Percentiles rank a stretch among this genome's conserved stretches.
Evolutionary conservation across 2,888 invertebrate genomes (phyloP).

Genomic region (Himalopsyche kuldschensis): DNA sequence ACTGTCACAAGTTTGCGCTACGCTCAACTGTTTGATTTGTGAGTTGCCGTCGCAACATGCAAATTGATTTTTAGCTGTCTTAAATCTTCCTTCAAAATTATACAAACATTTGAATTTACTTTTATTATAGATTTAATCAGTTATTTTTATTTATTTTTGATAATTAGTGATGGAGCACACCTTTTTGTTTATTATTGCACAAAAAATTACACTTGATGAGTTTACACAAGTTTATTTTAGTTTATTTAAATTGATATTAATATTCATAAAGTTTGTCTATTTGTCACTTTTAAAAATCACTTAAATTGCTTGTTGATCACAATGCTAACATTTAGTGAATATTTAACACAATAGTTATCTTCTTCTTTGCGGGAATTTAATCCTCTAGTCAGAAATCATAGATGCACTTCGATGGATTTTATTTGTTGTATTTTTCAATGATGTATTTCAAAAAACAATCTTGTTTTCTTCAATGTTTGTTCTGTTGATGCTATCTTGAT

Average conservation of each 20-base stretch:
- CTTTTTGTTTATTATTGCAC: background rate
- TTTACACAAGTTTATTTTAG: background rate
- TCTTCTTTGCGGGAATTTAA: background rate
- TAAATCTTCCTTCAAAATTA: background rate
- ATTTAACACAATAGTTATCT: background rate
- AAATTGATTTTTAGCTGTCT: background rate
- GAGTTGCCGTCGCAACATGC: slow-evolving; percentile 22
- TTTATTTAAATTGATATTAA: background rate
- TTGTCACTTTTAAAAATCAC: background rate
- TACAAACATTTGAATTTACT: too few species aligned
- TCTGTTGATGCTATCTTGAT: background rate
- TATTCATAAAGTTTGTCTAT: background rate
- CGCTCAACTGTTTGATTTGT: background rate
- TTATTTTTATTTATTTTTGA: background rate
- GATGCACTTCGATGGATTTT: background rate
- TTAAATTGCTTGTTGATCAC: background rate
- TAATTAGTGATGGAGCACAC: background rate
- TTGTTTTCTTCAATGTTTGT: background rate
- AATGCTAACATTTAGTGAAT: background rate
- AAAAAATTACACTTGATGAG: background rate
- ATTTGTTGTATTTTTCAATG: background rate
- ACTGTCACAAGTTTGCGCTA: background rate
- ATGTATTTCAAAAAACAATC: background rate
- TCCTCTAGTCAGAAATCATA: background rate
- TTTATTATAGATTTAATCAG: background rate